Base-by-base conservation (phyloP, 1,140 invertebrate genomes). In the Zaprionus lachaisei region DNA sequence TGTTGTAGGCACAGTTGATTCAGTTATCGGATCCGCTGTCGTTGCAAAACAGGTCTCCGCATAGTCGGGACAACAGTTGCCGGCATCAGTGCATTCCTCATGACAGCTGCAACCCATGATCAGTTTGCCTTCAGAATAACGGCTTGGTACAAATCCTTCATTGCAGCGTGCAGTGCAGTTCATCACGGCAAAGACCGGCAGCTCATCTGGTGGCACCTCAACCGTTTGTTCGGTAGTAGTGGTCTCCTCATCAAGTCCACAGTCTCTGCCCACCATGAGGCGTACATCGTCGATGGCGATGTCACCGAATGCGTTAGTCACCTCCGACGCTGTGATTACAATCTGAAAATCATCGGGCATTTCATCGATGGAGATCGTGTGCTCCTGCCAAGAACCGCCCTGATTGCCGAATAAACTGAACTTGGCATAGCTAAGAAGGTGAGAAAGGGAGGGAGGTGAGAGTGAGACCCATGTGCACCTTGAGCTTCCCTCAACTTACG, bases 231-330 rank as follows among this genome's bases (percentile, higher is more conserved):
- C 77, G 4, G 63, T 72, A 7, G 67, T 89, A 26, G 75, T 87
- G 7, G 57, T 79, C 15, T 20, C 44, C 0, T 26, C 69, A n/a
- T 44, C 17, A n/a, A 26, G 17, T 5, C 72, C 67, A 55, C 91
- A 92, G 1, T 84, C 87, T 2, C 58, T 77, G 28, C 91, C 91
- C 7, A 80, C 83, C 63, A 93, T 75, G 31, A 93, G 60, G 12
- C 80, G 76, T 0, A 93, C 85, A 73, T 93, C 92, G 15, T 93
- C 92, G 58, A 93, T 86, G 58, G 92, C 92, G 15, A 93, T 92
- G 55, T 93, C 92, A 1, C 89, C 89, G 20, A 93, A 79, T 0
- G 44, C 41, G 0, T 31, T 4, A 0, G 11, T 64, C 0, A 75
- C 80, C 49, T 80, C 65, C 7, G 69, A 89, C 3, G 77, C 83